Conservation (phyloP, 2,113 vertebrate genomes). For the Hystrix cristata region DNA sequence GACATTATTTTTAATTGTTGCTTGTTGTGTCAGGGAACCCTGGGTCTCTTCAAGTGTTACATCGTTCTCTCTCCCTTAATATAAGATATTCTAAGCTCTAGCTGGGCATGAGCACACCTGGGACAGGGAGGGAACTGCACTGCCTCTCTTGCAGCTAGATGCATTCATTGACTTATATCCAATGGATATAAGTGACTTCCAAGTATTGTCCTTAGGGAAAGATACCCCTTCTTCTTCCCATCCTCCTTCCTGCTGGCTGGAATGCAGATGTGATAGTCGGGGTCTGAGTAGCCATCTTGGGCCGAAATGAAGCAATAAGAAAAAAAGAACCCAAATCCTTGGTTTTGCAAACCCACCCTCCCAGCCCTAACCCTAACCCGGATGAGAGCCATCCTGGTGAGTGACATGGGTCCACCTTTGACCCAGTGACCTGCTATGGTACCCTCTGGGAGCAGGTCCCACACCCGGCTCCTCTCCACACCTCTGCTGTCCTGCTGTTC, state of each 20-base stretch:
- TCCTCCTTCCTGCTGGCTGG: not conserved
- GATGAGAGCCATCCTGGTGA: not conserved
- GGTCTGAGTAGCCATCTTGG: not conserved
- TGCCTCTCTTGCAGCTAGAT: slow-evolving; percentile 47
- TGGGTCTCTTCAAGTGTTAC: not conserved
- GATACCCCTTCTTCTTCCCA: not conserved
- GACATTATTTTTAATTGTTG: not conserved
- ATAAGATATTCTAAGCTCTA: not conserved
- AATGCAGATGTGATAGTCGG: not conserved
- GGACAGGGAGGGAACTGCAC: not conserved
- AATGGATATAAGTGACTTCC: not conserved
- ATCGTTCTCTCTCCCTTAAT: not conserved
- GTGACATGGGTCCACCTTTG: no score
- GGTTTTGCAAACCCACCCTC: not conserved
- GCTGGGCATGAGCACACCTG: not conserved
- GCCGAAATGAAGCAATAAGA: not conserved
- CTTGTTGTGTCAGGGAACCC: not conserved
- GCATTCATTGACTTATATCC: not conserved
- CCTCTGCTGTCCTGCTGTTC: not conserved
- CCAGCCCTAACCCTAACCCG: not conserved
- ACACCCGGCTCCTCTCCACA: not conserved
- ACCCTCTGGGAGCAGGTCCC: not conserved
- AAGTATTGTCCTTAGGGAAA: not conserved
- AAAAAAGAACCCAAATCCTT: not conserved
- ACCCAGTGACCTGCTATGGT: not conserved